These are phyloP conservation scores for Cryptoblepharus egeriae DNA, from an alignment of 2,797 vertebrate species.

Conservation along the genomic window DNA sequence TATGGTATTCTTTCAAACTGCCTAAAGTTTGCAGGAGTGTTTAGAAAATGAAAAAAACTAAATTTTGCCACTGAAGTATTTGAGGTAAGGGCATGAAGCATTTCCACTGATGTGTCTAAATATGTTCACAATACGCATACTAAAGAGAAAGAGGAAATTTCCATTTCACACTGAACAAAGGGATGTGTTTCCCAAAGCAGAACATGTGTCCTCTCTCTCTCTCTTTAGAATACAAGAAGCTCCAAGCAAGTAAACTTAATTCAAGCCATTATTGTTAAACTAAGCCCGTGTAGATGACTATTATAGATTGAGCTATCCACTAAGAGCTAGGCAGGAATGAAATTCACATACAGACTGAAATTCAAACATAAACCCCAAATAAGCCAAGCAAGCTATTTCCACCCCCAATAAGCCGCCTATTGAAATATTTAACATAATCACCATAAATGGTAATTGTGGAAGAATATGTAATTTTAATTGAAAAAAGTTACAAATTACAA, in stretches of 20 bases:
- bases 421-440: conserved; percentile 71
- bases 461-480: conserved; percentile 75
- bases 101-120: conserved; percentile 66
- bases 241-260: conserved; percentile 75
- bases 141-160: conserved; percentile 72
- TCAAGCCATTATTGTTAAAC: conserved; percentile 70
- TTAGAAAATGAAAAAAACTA: conserved; percentile 56
- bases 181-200: conserved; percentile 59
- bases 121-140: conserved; percentile 71
- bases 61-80: conserved; percentile 66
- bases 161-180: conserved; percentile 68
- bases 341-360: conserved; percentile 75
- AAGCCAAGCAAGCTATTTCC: conserved; percentile 72
- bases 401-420: conserved; percentile 65
- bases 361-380: conserved; percentile 76
- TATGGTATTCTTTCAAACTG: conserved; percentile 54
- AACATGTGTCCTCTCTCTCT: conserved; percentile 63
- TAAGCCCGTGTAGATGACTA: conserved; percentile 70
- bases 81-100: conserved; percentile 68
- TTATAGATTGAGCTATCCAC: conserved; percentile 71
- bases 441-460: conserved; percentile 77
- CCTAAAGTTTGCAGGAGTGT: conserved; percentile 47
- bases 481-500: conserved; percentile 72
- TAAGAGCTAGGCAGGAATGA: conserved; percentile 74
- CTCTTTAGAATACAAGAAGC: conserved; percentile 72